Base-by-base conservation (phyloP, 2,113 vertebrate genomes). In the Miniopterus natalensis region DNA sequence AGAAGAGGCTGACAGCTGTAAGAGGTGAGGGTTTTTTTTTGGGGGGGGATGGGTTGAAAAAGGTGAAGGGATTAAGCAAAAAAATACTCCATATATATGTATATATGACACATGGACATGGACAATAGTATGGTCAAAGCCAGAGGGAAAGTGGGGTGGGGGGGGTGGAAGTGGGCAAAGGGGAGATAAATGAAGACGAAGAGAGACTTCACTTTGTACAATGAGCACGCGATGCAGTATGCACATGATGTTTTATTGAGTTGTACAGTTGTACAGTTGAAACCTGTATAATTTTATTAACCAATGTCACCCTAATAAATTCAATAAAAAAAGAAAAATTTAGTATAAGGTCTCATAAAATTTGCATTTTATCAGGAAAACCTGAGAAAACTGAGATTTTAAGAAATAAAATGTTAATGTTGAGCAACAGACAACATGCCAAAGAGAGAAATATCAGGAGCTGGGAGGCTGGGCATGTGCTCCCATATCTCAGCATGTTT, bases 391-490 rank as follows among this genome's bases (percentile, higher is more conserved):
- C 23, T 31, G 45, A 87, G 5, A 8, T 6, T 5, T 17, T 83
- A 77, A n/a, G 18, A 87, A 81, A 53, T 49, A 14, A 85, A 91
- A 47, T 20, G 27, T n/a, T 68, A 70, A 65, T 71, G 7, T 2
- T 88, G 23, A 81, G 0, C 53, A 71, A 88, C 5, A 51, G 4
- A 18, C 6, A 70, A 23, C 8, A 21, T 21, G 21, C 4, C 42
- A n/a, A 40, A 36, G 59, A 57, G 1, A 84, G 17, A 86, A 59
- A 13, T 20, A 27, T 17, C 13, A 73, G 47, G 91, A 61, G 4
- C 21, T n/a, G 31, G 1, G 5, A 2, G 42, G 14, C 29, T 29
- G 5, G 2, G 25, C 1, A 15, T 0, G 4, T 10, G 14, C 20
- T 40, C 6, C 5, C 25, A 42, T 21, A 55, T 29, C 31, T 27